Conservation (phyloP, 1,140 invertebrate genomes). For the Micrasema longulum region DNA sequence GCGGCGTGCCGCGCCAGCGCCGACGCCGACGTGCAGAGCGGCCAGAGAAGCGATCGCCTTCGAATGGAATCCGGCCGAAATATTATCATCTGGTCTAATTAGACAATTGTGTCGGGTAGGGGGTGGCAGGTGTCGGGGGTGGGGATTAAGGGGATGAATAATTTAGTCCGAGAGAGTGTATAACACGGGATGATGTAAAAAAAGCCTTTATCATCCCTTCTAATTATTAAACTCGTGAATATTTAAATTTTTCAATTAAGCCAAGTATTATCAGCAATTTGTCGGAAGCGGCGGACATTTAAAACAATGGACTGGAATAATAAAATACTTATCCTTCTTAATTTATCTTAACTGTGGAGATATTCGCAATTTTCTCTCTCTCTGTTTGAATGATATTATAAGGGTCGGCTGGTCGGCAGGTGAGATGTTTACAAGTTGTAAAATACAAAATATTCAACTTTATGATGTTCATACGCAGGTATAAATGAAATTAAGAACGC, state of each 20-base stretch:
- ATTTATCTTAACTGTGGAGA: no score
- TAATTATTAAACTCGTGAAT: slow-evolving; percentile 29
- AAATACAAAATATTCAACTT: no score
- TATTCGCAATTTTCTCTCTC: no score
- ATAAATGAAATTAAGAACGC: no score
- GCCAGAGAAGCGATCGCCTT: no score
- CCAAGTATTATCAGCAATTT: slow-evolving; percentile 23
- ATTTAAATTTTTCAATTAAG: slow-evolving; percentile 35
- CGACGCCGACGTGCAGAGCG: no score
- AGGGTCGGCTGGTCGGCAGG: no score
- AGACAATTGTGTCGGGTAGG: background rate
- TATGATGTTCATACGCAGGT: no score
- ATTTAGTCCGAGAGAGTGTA: background rate
- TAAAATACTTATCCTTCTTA: slow-evolving; percentile 26
- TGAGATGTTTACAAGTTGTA: no score
- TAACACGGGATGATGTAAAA: background rate
- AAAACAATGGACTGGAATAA: background rate
- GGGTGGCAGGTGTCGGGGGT: background rate
- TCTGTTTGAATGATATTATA: no score
- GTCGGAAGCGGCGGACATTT: slow-evolving; percentile 1
- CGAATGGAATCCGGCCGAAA: no score
- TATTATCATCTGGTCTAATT: background rate
- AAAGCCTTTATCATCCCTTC: slow-evolving; percentile 16
- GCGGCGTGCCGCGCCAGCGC: no score
- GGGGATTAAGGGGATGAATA: background rate